Percentiles rank a stretch among this genome's conserved stretches.
These are phyloP conservation scores for Sussaba pulchella DNA, from an alignment of 2,888 invertebrate species.

Conservation along the genomic window DNA sequence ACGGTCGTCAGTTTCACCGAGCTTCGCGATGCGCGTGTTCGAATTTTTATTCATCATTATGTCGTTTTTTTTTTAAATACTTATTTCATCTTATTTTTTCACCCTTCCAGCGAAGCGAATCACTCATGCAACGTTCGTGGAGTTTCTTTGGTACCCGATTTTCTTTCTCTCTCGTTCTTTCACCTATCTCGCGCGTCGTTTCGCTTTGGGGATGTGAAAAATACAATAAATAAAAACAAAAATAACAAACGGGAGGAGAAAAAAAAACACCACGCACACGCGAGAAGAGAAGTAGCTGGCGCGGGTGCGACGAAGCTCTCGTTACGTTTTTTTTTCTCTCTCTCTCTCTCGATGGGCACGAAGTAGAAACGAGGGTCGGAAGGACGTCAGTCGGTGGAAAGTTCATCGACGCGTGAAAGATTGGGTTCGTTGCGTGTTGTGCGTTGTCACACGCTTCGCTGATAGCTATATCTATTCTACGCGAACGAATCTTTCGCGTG, in stretches of 20 bases:
- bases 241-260: neutral
- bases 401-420: constrained; percentile 71
- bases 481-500: constrained; percentile 14
- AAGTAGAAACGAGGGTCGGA: constrained; percentile 65
- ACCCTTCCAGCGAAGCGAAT: constrained; percentile 44
- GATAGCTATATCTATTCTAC: constrained; percentile 33
- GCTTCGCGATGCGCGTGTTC: constrained; percentile 33
- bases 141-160: constrained; percentile 53
- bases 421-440: constrained; percentile 69
- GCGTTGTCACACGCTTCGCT: constrained; percentile 50
- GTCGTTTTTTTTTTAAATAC: neutral
- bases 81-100: constrained; percentile 50
- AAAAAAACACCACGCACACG: constrained; percentile 3
- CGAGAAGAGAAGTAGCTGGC: constrained; percentile 20
- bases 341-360: constrained; percentile 33
- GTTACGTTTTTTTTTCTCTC: constrained; percentile 25
- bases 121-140: constrained; percentile 46
- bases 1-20: constrained; percentile 1
- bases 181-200: constrained; percentile 6
- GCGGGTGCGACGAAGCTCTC: constrained; percentile 50
- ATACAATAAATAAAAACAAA: constrained; percentile 35
- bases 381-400: constrained; percentile 68
- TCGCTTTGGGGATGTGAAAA: constrained; percentile 44
- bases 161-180: constrained; percentile 39
- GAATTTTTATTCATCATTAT: constrained; percentile 31